A percentile compares a stretch with the other conserved stretches of the same genome.
Evolutionary conservation across 1,140 invertebrate species (phyloP).

Genomic region (Ladona fulva): DNA sequence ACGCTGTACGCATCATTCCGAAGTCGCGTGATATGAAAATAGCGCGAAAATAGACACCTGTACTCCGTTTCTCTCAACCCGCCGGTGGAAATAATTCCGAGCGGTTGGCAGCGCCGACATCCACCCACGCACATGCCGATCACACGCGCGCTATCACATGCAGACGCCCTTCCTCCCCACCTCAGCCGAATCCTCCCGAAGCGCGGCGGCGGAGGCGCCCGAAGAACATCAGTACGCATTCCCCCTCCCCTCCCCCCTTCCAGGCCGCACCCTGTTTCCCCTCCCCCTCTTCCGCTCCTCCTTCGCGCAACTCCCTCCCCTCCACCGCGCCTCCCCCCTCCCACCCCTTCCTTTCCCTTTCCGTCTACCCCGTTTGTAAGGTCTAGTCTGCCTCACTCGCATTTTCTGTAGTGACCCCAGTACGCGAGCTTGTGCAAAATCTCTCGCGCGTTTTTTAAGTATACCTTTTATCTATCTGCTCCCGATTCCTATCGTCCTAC

Average conservation of each 20-base stretch:
- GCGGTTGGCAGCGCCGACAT: neutral
- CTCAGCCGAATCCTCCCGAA: neutral
- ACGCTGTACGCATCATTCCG: too few relatives aligned
- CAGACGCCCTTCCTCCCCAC: neutral
- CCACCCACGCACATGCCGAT: neutral
- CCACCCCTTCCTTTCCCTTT: neutral
- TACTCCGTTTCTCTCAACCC: neutral
- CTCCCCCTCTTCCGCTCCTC: neutral
- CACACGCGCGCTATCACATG: neutral
- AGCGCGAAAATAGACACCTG: too few relatives aligned
- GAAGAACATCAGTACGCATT: neutral
- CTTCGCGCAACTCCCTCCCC: neutral
- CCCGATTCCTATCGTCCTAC: neutral
- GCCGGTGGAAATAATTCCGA: neutral
- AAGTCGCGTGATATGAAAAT: too few relatives aligned
- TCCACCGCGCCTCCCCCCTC: neutral
- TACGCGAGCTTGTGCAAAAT: slow-evolving; percentile 5
- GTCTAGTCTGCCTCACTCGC: slow-evolving; percentile 6
- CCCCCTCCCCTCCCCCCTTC: neutral
- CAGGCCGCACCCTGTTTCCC: neutral
- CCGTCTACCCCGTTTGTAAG: neutral
- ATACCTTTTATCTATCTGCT: neutral
- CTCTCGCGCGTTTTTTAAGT: slow-evolving; percentile 1
- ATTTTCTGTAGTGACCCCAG: slow-evolving; percentile 1
- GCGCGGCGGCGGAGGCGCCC: neutral